A percentile compares a stretch with the other conserved stretches of the same genome.
Conservation (phyloP, 1,140 invertebrate genomes). For the Drosophila nigrodunni region DNA sequence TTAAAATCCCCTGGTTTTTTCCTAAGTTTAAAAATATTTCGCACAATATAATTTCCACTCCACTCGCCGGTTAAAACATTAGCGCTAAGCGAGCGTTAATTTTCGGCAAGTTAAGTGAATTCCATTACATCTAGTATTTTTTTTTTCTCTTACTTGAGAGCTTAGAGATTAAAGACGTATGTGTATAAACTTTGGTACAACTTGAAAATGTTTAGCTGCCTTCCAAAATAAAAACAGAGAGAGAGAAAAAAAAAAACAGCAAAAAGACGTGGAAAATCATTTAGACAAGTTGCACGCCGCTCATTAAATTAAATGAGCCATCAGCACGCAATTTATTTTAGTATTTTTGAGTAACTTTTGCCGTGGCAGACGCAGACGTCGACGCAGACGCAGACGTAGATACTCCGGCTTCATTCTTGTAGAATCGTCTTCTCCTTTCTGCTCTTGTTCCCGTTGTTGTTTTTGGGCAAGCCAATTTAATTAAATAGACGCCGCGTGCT, state of each 20-base stretch:
- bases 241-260: slow-evolving; percentile 7
- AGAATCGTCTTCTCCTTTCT: background rate
- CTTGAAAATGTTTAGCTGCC: slow-evolving; percentile 22
- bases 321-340: slow-evolving; percentile 84
- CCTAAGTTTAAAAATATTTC: slow-evolving; percentile 44
- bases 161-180: slow-evolving; percentile 15
- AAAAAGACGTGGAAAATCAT: slow-evolving; percentile 78
- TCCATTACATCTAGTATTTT: slow-evolving; percentile 36
- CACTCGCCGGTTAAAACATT: slow-evolving; percentile 34
- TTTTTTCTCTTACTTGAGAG: slow-evolving; percentile 30
- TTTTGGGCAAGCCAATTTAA: slow-evolving; percentile 49
- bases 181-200: slow-evolving; percentile 35
- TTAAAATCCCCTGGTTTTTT: slow-evolving; percentile 43
- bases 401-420: slow-evolving; percentile 11
- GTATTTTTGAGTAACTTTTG: slow-evolving; percentile 83
- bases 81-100: slow-evolving; percentile 73
- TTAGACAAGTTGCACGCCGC: slow-evolving; percentile 84
- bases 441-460: slow-evolving; percentile 17
- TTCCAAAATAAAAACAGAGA: background rate
- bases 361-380: slow-evolving; percentile 41
- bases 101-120: slow-evolving; percentile 59
- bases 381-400: slow-evolving; percentile 27
- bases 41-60: slow-evolving; percentile 62
- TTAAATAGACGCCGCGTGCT: slow-evolving; percentile 57
- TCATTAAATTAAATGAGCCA: slow-evolving; percentile 85